Evolutionary conservation across 2,797 vertebrate species (phyloP).

Genomic region (Eurystomus glaucurus): DNA sequence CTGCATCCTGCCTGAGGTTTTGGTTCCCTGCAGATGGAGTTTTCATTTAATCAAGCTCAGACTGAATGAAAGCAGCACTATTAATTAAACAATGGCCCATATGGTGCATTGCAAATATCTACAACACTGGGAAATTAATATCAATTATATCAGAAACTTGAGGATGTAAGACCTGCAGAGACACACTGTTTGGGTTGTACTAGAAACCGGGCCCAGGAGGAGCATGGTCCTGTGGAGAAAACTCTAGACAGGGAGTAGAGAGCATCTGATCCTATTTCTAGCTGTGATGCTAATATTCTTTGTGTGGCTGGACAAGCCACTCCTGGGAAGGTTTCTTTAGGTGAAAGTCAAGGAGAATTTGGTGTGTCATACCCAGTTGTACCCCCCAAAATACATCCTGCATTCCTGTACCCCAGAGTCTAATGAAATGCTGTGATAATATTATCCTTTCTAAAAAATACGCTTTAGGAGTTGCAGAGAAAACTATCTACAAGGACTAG

Average conservation of each 20-base stretch:
- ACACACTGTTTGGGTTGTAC: neutral
- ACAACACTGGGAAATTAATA: constrained; percentile 61
- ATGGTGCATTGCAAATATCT: constrained; percentile 60
- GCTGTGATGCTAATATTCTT: neutral
- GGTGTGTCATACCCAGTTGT: neutral
- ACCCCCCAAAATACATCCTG: neutral
- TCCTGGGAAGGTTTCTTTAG: neutral
- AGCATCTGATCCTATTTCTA: neutral
- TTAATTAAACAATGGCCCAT: constrained; percentile 77
- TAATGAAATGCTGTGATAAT: neutral
- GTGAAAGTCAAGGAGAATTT: neutral
- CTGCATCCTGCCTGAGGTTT: constrained; percentile 36
- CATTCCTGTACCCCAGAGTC: neutral
- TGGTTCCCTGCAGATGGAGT: constrained; percentile 55
- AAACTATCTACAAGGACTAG: neutral
- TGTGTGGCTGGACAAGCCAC: neutral
- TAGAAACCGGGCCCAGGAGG: neutral
- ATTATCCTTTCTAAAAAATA: neutral
- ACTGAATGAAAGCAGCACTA: constrained; percentile 57
- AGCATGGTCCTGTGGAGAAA: neutral
- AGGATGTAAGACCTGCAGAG: constrained; percentile 24
- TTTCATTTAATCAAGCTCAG: constrained; percentile 68
- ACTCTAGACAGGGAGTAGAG: neutral
- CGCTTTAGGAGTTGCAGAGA: neutral
- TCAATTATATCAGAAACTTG: constrained; percentile 56